Percentiles rank a stretch among this genome's conserved stretches.
Evolutionary conservation across 2,113 vertebrate genomes (phyloP).

Genomic region (Dicentrarchus labrax): DNA sequence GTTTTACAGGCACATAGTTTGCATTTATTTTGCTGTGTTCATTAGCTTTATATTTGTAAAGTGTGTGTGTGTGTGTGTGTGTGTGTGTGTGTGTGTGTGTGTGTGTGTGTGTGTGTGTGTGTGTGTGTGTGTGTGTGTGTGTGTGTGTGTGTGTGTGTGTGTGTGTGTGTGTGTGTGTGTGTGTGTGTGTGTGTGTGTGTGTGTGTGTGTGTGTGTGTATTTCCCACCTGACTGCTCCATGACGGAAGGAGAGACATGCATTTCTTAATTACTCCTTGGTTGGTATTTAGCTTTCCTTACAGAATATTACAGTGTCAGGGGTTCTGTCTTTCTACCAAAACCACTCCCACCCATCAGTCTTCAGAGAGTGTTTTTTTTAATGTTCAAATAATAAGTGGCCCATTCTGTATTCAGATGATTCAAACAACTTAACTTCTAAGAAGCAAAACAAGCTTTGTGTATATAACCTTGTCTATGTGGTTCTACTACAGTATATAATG

Average conservation of each 20-base stretch:
- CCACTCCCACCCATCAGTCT: slow-evolving; percentile 56
- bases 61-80: slow-evolving; percentile 23
- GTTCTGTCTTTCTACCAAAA: slow-evolving; percentile 66
- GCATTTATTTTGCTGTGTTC: slow-evolving; percentile 67
- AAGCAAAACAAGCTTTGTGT: slow-evolving; percentile 75
- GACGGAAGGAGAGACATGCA: slow-evolving; percentile 4
- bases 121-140: slow-evolving; percentile 24
- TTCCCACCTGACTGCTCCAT: slow-evolving; percentile 28
- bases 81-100: slow-evolving; percentile 11
- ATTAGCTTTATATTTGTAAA: slow-evolving; percentile 71
- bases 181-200: slow-evolving; percentile 22
- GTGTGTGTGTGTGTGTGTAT: background rate
- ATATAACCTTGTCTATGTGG: slow-evolving; percentile 75
- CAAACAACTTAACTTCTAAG: slow-evolving; percentile 67
- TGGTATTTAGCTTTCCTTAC: slow-evolving; percentile 44
- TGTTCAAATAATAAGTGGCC: slow-evolving; percentile 51
- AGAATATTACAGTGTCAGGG: slow-evolving; percentile 55
- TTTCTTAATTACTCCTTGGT: slow-evolving; percentile 39
- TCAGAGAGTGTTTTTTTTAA: slow-evolving; percentile 56
- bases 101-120: background rate
- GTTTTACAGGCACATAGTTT: slow-evolving; percentile 55
- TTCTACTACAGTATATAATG: slow-evolving; percentile 68
- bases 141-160: slow-evolving; percentile 7
- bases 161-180: background rate
- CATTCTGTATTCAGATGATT: slow-evolving; percentile 61